A percentile compares a stretch with the other conserved stretches of the same genome.
These are phyloP conservation scores for Crotalus helleri DNA, from an alignment of 2,113 vertebrate genomes.

Conservation along the genomic window DNA sequence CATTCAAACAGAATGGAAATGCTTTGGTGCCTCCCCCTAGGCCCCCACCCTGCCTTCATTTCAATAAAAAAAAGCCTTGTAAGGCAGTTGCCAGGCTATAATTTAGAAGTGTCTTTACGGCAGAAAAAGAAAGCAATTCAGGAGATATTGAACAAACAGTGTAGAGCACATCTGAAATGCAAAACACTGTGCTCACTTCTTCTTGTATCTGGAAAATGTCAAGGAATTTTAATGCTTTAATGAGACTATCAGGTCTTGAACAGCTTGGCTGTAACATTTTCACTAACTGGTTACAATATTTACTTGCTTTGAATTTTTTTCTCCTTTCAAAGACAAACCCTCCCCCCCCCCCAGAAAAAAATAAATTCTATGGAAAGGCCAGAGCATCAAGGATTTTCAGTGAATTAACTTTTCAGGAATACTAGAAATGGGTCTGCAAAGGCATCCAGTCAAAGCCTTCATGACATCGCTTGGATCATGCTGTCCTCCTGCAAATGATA, in stretches of 20 bases:
- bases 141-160: constrained; percentile 27
- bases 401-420: constrained; percentile 7
- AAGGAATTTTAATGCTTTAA: constrained; percentile 81
- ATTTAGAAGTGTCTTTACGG: constrained; percentile 5
- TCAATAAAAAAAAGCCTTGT: background rate
- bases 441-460: background rate
- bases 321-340: background rate
- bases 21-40: background rate
- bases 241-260: constrained; percentile 73
- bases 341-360: background rate
- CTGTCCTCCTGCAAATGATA: background rate
- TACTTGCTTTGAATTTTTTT: constrained; percentile 53
- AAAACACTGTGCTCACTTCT: constrained; percentile 58
- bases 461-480: background rate
- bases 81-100: constrained; percentile 16
- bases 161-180: constrained; percentile 32
- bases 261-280: constrained; percentile 76
- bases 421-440: background rate
- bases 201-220: constrained; percentile 72
- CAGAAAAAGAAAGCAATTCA: background rate
- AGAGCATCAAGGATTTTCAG: constrained; percentile 37
- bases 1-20: constrained; percentile 35
- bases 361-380: constrained; percentile 8
- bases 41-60: background rate
- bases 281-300: constrained; percentile 80